These are phyloP conservation scores for Dexiosoma caninum DNA, from an alignment of 2,888 invertebrate species.

Conservation along the genomic window DNA sequence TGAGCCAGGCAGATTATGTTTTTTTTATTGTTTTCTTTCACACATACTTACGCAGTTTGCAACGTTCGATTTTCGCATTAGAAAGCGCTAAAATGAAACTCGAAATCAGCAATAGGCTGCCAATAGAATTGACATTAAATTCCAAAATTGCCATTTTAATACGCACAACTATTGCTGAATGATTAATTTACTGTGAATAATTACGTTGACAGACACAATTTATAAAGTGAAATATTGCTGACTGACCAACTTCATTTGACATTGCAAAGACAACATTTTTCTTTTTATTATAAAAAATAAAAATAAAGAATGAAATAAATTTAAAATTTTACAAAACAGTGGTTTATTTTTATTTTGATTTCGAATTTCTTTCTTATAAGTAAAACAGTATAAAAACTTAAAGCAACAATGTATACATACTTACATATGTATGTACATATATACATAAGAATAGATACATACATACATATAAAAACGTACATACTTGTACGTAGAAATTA, in stretches of 20 bases:
- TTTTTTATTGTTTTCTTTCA: no score
- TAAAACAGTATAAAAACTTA: neutral
- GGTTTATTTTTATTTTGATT: neutral
- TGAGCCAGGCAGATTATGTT: no score
- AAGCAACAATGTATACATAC: neutral
- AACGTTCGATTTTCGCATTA: slow-evolving; percentile 36
- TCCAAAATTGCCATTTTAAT: slow-evolving; percentile 26
- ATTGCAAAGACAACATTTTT: slow-evolving; percentile 21
- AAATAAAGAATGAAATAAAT: neutral
- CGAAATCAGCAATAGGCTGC: neutral
- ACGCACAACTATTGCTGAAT: neutral
- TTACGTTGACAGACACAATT: neutral
- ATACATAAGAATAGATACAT: neutral
- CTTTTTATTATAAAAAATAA: neutral
- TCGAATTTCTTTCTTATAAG: neutral
- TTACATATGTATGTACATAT: neutral
- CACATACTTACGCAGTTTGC: slow-evolving; percentile 61
- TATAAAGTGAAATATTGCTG: slow-evolving; percentile 49
- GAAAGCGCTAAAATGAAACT: slow-evolving; percentile 8
- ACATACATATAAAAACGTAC: neutral
- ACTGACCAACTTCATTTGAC: slow-evolving; percentile 21
- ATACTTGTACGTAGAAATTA: neutral
- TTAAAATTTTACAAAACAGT: neutral
- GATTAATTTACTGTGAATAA: slow-evolving; percentile 9
- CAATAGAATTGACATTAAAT: neutral